Percentiles rank a stretch among this genome's conserved stretches.
Evolutionary conservation across 2,113 vertebrate genomes (phyloP).

Genomic region (Psilopogon haemacephalus): DNA sequence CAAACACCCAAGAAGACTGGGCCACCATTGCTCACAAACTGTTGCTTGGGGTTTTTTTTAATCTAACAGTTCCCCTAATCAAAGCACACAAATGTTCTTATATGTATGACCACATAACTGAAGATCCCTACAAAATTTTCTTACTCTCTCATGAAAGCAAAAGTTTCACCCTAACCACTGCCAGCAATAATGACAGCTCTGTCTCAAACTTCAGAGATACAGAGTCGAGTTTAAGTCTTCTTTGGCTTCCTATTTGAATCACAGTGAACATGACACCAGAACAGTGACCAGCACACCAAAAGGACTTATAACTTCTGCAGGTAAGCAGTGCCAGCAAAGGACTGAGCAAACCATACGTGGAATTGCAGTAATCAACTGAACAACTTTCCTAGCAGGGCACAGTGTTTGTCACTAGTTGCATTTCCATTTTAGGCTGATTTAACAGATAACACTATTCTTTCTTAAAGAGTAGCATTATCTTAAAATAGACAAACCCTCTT

Average conservation of each 20-base stretch:
- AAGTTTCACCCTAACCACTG: not conserved
- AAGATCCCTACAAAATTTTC: not conserved
- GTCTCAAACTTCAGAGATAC: not conserved
- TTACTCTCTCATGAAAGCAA: not conserved
- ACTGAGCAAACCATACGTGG: not conserved
- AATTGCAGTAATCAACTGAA: not conserved
- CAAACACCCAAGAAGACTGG: not conserved
- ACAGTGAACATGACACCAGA: not conserved
- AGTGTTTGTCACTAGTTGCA: not conserved
- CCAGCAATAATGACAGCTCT: not conserved
- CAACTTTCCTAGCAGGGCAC: not conserved
- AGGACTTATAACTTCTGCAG: not conserved
- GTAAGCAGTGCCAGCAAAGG: not conserved
- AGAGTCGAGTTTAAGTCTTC: not conserved
- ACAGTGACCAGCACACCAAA: not conserved
- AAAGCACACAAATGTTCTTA: not conserved
- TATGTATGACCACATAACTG: not conserved
- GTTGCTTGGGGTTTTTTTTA: not conserved
- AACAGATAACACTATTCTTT: not conserved
- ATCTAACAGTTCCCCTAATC: not conserved
- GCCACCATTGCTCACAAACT: not conserved
- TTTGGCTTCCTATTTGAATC: not conserved
- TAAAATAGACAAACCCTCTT: not conserved
- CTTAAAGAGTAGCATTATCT: not conserved
- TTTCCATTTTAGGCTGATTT: not conserved